Evolutionary conservation across 1,140 invertebrate genomes (phyloP).

Genomic region (Brachionus angularis): DNA sequence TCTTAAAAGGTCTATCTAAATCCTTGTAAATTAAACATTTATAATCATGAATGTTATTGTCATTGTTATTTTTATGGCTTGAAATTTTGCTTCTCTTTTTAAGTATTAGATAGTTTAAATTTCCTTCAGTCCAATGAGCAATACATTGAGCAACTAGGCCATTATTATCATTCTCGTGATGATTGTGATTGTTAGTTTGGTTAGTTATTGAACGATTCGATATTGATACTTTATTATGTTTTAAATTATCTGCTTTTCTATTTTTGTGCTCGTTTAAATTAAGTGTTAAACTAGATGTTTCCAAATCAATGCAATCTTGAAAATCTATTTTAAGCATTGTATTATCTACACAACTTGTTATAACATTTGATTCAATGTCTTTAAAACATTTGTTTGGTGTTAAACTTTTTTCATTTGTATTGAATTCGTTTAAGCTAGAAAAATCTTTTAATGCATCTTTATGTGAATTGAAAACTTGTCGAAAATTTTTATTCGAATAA

Average conservation of each 20-base stretch:
- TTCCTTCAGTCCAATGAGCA: constrained; percentile 42
- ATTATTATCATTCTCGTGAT: too few relatives aligned
- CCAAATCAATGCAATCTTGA: background rate
- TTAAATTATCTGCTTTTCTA: background rate
- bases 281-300: too few relatives aligned
- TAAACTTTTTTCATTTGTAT: background rate
- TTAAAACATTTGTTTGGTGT: background rate
- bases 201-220: too few relatives aligned
- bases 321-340: constrained; percentile 16
- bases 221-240: background rate
- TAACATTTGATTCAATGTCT: background rate
- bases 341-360: constrained; percentile 5
- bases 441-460: background rate
- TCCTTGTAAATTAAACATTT: constrained; percentile 32
- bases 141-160: constrained; percentile 13
- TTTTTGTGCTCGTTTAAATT: background rate
- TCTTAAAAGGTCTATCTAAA: constrained; percentile 8
- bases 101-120: constrained; percentile 28
- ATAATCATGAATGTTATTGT: too few relatives aligned
- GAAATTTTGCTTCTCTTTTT: background rate
- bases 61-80: constrained; percentile 2
- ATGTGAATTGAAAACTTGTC: background rate
- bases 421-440: background rate
- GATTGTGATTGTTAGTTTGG: too few relatives aligned
- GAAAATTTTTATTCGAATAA: background rate